phyloP scores from a whole-genome alignment of 1,140 invertebrate species.

The Nylanderia fulva region DNA sequence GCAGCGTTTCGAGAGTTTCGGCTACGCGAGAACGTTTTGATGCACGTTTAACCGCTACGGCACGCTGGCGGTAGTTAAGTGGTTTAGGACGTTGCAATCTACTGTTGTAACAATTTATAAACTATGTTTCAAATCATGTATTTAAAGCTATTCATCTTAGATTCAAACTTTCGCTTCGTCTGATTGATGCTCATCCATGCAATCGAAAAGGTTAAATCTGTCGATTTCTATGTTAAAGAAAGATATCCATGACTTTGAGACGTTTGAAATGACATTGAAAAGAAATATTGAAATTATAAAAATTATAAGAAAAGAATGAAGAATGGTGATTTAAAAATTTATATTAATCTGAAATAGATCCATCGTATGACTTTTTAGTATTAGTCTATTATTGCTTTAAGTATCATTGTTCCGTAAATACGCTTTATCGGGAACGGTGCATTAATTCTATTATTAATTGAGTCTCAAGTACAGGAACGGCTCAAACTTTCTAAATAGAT shows the following conservation, averaged over 20 bases:
- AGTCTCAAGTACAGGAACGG: slow-evolving; percentile 41
- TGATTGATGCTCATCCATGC: neutral
- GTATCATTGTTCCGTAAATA: slow-evolving; percentile 37
- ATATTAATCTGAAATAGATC: neutral
- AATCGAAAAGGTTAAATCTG: neutral
- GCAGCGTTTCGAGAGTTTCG: slow-evolving; percentile 57
- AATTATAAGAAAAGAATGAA: neutral
- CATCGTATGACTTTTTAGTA: neutral
- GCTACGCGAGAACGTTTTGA: slow-evolving; percentile 64
- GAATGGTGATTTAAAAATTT: neutral
- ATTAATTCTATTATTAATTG: slow-evolving; percentile 50
- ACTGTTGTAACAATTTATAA: slow-evolving; percentile 49
- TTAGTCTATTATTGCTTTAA: neutral
- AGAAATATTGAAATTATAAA: neutral
- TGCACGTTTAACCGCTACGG: slow-evolving; percentile 53
- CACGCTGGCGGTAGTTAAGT: slow-evolving; percentile 65
- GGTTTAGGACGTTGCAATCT: slow-evolving; percentile 70
- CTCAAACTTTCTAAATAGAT: slow-evolving; percentile 57
- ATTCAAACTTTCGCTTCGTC: neutral
- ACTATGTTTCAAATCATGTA: neutral
- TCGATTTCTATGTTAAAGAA: neutral
- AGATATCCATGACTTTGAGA: neutral
- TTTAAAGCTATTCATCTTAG: slow-evolving; percentile 19
- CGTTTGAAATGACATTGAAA: neutral
- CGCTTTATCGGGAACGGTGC: slow-evolving; percentile 16